These are phyloP conservation scores for Drosophila takahashii DNA, from an alignment of 1,140 invertebrate genomes.

Conservation along the genomic window DNA sequence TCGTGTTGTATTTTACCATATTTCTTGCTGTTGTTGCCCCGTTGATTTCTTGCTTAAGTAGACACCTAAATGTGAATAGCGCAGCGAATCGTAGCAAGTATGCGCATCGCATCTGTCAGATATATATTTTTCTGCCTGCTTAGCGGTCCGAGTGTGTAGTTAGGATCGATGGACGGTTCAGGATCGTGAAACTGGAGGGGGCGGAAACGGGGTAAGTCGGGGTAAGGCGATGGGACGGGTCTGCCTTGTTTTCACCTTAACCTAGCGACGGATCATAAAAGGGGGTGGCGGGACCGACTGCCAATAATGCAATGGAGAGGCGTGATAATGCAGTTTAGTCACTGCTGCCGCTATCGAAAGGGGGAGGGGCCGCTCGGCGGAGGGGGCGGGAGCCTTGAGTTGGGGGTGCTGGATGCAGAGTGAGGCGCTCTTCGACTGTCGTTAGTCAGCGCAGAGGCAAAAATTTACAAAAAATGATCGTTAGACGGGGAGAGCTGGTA, in stretches of 20 bases:
- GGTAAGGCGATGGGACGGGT: conserved; percentile 12
- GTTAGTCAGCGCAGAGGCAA: conserved; percentile 47
- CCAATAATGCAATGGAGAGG: conserved; percentile 82
- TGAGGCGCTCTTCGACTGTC: conserved; percentile 43
- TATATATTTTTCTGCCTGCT: conserved; percentile 77
- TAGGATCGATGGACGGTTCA: conserved; percentile 67
- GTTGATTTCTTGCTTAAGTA: conserved; percentile 74
- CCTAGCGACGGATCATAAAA: conserved; percentile 43
- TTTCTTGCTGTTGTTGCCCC: conserved; percentile 18
- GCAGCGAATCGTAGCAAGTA: conserved; percentile 78
- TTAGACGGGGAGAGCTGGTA: conserved; percentile 9
- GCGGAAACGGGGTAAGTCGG: not conserved
- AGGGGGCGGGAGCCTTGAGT: conserved; percentile 9
- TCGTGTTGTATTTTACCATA: conserved; percentile 35
- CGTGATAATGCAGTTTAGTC: conserved; percentile 82
- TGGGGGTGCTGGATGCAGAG: conserved; percentile 28
- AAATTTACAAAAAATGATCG: conserved; percentile 32
- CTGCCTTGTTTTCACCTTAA: conserved; percentile 77
- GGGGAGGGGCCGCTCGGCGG: not conserved
- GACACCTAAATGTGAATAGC: conserved; percentile 83
- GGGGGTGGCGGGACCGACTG: conserved; percentile 51
- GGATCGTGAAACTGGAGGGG: conserved; percentile 19
- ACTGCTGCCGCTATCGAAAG: conserved; percentile 49
- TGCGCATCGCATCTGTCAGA: conserved; percentile 80
- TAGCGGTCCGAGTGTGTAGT: conserved; percentile 73